These are phyloP conservation scores for Actinopyga echinites DNA, from an alignment of 53 echinoderm and acorn worm genomes.

Conservation along the genomic window DNA sequence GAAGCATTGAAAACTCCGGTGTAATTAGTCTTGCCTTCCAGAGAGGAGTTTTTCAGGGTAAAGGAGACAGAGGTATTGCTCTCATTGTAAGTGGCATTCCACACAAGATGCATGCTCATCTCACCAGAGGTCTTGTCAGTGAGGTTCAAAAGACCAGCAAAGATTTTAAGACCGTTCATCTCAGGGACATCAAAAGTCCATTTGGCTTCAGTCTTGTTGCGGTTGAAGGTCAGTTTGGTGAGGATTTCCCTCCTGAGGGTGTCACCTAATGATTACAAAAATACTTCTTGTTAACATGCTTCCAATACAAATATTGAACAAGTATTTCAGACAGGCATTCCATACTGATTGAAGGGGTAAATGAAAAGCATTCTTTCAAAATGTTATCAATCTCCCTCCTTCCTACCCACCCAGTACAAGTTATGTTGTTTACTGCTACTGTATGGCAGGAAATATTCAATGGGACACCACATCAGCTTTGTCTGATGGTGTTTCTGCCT, in stretches of 20 bases:
- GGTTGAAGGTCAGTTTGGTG: slow-evolving; percentile 73
- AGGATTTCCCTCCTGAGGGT: slow-evolving; percentile 74
- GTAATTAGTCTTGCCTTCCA: slow-evolving; percentile 70
- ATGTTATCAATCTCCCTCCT: too few species aligned
- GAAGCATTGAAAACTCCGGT: slow-evolving; percentile 85
- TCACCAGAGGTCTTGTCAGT: slow-evolving; percentile 43
- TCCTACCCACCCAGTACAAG: too few species aligned
- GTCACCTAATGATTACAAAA: slow-evolving; percentile 48
- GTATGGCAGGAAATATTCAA: too few species aligned
- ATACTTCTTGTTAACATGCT: too few species aligned
- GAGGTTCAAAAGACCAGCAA: slow-evolving; percentile 83
- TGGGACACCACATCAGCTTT: too few species aligned
- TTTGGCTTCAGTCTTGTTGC: slow-evolving; percentile 74
- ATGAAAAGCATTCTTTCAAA: too few species aligned
- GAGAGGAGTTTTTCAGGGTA: slow-evolving; percentile 61
- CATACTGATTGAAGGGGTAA: too few species aligned
- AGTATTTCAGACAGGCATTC: too few species aligned
- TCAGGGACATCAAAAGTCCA: slow-evolving; percentile 94
- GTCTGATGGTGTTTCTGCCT: too few species aligned
- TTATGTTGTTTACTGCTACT: too few species aligned
- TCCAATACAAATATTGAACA: too few species aligned
- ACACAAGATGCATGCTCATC: slow-evolving; percentile 65
- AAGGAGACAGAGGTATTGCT: slow-evolving; percentile 77
- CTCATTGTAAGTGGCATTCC: slow-evolving; percentile 70
- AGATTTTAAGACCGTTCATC: slow-evolving; percentile 71